A percentile compares a stretch with the other conserved stretches of the same genome.
Conservation (phyloP, 2,113 vertebrate species). For the Hemichromis elongatus region DNA sequence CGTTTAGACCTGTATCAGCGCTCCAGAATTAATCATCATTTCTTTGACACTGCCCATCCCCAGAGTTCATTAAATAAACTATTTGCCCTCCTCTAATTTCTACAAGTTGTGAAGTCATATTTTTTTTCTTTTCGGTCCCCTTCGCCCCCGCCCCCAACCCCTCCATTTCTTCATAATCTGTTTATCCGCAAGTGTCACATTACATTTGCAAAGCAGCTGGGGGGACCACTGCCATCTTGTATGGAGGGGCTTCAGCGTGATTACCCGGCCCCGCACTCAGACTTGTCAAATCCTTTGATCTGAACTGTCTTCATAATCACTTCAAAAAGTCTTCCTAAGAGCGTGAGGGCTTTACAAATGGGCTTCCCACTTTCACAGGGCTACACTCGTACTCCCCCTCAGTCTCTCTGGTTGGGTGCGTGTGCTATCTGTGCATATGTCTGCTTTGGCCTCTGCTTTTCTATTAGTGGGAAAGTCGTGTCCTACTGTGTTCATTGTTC, state of each 20-base stretch:
- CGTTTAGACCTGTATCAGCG: conserved; percentile 41
- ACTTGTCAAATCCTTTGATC: conserved; percentile 77
- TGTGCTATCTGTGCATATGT: not conserved
- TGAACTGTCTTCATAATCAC: conserved; percentile 75
- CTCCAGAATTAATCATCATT: conserved; percentile 52
- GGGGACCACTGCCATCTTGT: conserved; percentile 54
- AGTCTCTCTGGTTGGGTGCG: not conserved
- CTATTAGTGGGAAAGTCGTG: not conserved
- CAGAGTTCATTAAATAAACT: conserved; percentile 58
- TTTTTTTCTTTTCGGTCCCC: not conserved
- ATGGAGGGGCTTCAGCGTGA: conserved; percentile 62
- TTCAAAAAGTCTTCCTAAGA: conserved; percentile 67
- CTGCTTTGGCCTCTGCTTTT: not conserved
- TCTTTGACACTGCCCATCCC: conserved; percentile 29
- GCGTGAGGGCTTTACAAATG: conserved; percentile 67
- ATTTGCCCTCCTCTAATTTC: not conserved
- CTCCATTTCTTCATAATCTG: conserved; percentile 66
- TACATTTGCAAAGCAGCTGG: conserved; percentile 69
- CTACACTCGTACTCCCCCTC: not conserved
- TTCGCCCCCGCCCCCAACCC: not conserved
- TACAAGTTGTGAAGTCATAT: conserved; percentile 19
- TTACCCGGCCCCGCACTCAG: conserved; percentile 67
- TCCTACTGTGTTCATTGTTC: not conserved
- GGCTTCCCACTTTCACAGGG: conserved; percentile 32
- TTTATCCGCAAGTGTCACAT: conserved; percentile 72